phyloP scores from a whole-genome alignment of 1,140 invertebrate species.

The Planococcus citri region DNA sequence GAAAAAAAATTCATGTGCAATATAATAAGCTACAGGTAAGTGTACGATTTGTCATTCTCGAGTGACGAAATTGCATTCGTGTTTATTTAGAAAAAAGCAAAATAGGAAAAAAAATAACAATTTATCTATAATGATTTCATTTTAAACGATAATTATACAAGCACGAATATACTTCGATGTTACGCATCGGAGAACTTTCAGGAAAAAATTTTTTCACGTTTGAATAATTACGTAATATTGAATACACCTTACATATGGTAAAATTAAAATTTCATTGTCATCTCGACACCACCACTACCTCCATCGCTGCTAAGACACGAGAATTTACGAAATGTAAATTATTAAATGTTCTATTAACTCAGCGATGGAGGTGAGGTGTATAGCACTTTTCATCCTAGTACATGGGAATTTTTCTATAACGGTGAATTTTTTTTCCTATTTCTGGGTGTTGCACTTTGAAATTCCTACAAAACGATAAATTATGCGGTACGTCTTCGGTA shows the following conservation, averaged over 20 bases:
- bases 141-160: not conserved
- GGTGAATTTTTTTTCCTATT: not conserved
- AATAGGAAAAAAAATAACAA: constrained; percentile 28
- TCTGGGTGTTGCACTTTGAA: not conserved
- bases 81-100: constrained; percentile 31
- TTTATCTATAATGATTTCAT: constrained; percentile 8
- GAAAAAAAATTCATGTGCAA: constrained; percentile 55
- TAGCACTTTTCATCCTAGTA: not conserved
- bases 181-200: not conserved
- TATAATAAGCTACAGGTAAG: constrained; percentile 59
- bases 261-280: not conserved
- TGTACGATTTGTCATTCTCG: constrained; percentile 13
- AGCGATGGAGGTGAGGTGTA: not conserved
- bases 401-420: not conserved
- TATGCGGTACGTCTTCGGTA: no score
- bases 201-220: not conserved
- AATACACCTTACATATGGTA: no score
- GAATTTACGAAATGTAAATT: not conserved
- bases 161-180: not conserved
- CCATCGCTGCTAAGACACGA: not conserved
- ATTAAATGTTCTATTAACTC: not conserved
- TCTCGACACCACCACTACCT: not conserved
- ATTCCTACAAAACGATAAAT: no score
- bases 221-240: not conserved
- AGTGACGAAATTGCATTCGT: constrained; percentile 34